Percentiles rank a stretch among this genome's conserved stretches.
Evolutionary conservation across 2,797 vertebrate species (phyloP).

Genomic region (Sardinella longiceps): DNA sequence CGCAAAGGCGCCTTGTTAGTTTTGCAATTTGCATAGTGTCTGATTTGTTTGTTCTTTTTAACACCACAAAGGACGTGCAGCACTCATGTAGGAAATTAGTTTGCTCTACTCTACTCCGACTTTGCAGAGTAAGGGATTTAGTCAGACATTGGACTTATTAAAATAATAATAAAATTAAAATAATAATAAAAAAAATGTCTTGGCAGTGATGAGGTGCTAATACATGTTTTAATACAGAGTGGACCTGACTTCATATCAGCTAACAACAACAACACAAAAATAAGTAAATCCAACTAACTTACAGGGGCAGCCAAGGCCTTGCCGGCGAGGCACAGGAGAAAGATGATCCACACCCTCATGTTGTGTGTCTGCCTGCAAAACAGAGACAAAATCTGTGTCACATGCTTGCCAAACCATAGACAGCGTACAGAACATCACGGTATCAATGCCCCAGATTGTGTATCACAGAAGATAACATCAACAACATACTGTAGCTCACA

Average conservation of each 20-base stretch:
- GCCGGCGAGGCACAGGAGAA: conserved; percentile 92
- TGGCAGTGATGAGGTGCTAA: neutral
- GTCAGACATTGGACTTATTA: neutral
- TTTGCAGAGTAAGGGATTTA: conserved; percentile 6
- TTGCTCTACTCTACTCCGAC: neutral
- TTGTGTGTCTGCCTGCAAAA: conserved; percentile 75
- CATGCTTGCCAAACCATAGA: neutral
- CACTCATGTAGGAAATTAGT: neutral
- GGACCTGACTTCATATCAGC: neutral
- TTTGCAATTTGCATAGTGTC: neutral
- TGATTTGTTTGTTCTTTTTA: conserved; percentile 4
- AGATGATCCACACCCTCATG: conserved; percentile 96
- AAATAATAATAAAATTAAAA: neutral
- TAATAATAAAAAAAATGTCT: too few relatives aligned
- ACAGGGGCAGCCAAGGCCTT: conserved; percentile 89
- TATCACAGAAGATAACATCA: neutral
- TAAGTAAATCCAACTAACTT: conserved; percentile 65
- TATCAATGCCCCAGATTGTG: neutral
- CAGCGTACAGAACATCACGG: neutral
- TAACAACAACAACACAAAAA: neutral
- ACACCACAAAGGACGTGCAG: neutral
- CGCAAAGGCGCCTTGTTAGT: neutral
- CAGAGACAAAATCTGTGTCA: neutral
- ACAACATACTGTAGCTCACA: neutral
- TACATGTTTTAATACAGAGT: neutral